A percentile compares a stretch with the other conserved stretches of the same genome.
These are phyloP conservation scores for Caradrina clavipalpis DNA, from an alignment of 2,888 invertebrate species.

Conservation along the genomic window DNA sequence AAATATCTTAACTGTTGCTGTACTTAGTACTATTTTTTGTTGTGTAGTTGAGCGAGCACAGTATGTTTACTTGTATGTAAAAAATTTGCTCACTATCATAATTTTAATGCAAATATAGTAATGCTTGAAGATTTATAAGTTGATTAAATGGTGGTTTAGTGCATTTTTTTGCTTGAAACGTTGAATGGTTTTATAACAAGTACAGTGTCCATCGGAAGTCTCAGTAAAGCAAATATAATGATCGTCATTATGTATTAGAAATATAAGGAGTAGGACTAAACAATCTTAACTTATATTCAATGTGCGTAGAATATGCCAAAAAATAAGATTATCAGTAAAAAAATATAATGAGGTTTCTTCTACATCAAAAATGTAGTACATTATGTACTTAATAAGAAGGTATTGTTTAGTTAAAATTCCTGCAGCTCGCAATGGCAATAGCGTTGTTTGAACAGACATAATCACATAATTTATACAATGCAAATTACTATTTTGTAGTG, in stretches of 20 bases:
- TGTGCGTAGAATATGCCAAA: background rate
- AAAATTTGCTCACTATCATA: slow-evolving; percentile 24
- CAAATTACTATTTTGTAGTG: background rate
- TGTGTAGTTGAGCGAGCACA: slow-evolving; percentile 4
- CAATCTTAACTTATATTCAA: background rate
- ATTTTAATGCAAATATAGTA: slow-evolving; percentile 34
- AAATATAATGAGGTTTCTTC: background rate
- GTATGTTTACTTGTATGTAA: slow-evolving; percentile 20
- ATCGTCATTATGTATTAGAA: background rate
- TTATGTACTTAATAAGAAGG: background rate
- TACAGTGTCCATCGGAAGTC: slow-evolving; percentile 6
- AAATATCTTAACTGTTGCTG: slow-evolving; percentile 33
- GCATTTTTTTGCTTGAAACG: slow-evolving; percentile 20
- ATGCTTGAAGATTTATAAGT: slow-evolving; percentile 19
- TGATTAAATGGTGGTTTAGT: slow-evolving; percentile 23
- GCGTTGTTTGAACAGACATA: background rate
- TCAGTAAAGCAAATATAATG: background rate
- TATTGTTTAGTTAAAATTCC: background rate
- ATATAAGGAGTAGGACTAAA: background rate
- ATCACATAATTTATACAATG: background rate
- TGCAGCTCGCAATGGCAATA: background rate
- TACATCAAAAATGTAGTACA: background rate
- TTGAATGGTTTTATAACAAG: slow-evolving; percentile 34
- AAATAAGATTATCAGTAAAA: background rate
- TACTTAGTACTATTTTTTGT: slow-evolving; percentile 36